Evolutionary conservation across 2,888 invertebrate genomes (phyloP).

Genomic region (Lordiphosa andalusiaca): DNA sequence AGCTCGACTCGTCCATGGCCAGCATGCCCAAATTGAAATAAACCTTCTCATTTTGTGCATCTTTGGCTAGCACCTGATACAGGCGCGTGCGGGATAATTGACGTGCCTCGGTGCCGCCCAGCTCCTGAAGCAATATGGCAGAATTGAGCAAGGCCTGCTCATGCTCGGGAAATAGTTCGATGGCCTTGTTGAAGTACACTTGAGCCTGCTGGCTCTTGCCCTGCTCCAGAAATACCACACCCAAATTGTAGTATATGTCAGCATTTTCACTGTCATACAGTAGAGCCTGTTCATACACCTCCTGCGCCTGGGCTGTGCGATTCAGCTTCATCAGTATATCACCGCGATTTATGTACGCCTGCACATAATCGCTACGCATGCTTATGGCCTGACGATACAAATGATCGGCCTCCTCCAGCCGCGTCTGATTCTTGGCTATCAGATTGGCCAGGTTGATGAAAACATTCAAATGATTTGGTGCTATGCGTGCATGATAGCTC

Average conservation of each 20-base stretch:
- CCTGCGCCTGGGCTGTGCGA: slow-evolving; percentile 95
- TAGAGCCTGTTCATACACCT: slow-evolving; percentile 95
- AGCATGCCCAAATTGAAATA: slow-evolving; percentile 98
- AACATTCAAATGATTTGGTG: slow-evolving; percentile 97
- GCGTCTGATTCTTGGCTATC: slow-evolving; percentile 94
- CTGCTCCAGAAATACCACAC: slow-evolving; percentile 96
- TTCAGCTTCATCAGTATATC: slow-evolving; percentile 97
- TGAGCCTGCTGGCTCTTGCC: slow-evolving; percentile 94
- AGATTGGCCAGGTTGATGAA: slow-evolving; percentile 97
- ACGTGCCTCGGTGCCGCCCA: slow-evolving; percentile 89
- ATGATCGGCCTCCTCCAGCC: slow-evolving; percentile 96
- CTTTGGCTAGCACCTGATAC: slow-evolving; percentile 86
- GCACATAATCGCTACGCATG: slow-evolving; percentile 95
- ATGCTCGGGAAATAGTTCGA: slow-evolving; percentile 95
- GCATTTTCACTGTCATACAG: slow-evolving; percentile 96
- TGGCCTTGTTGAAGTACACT: slow-evolving; percentile 94
- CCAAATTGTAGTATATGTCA: slow-evolving; percentile 96
- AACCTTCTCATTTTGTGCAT: slow-evolving; percentile 90
- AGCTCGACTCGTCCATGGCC: slow-evolving; percentile 96
- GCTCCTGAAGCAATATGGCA: slow-evolving; percentile 95
- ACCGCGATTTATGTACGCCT: slow-evolving; percentile 97
- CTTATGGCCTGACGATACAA: slow-evolving; percentile 96
- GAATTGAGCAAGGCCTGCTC: slow-evolving; percentile 97
- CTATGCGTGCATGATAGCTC: slow-evolving; percentile 96
- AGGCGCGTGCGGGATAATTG: slow-evolving; percentile 90